A percentile compares a stretch with the other conserved stretches of the same genome.
Evolutionary conservation across 2,797 vertebrate species (phyloP).

Genomic region (Chelidonichthys spinosus): DNA sequence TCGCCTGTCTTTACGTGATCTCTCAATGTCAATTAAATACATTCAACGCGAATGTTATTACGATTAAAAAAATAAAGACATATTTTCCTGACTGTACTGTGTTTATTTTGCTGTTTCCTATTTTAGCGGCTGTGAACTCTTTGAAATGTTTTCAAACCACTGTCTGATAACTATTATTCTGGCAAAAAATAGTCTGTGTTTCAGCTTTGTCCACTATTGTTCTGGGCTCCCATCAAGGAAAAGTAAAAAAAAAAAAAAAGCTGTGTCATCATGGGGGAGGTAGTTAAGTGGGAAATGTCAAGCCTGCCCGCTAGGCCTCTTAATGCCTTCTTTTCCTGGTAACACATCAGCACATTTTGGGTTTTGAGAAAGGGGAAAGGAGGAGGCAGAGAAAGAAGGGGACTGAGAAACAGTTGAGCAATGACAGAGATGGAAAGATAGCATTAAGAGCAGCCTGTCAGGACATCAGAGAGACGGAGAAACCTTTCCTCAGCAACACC

Average conservation of each 20-base stretch:
- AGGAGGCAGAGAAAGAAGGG: conserved; percentile 39
- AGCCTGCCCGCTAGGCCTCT: conserved; percentile 56
- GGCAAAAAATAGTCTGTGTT: conserved; percentile 41
- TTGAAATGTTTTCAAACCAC: conserved; percentile 31
- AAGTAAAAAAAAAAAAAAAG: conserved; percentile 35
- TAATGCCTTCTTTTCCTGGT: conserved; percentile 63
- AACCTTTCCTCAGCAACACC: conserved; percentile 47
- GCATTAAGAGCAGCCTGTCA: conserved; percentile 10
- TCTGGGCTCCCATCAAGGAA: conserved; percentile 65
- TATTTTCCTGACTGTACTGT: conserved; percentile 11
- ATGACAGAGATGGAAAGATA: conserved; percentile 38
- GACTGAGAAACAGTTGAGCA: not conserved
- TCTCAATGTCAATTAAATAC: conserved; percentile 52
- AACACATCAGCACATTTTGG: conserved; percentile 56
- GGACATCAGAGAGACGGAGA: conserved; percentile 35
- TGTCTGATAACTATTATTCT: conserved; percentile 39
- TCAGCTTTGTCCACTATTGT: conserved; percentile 66
- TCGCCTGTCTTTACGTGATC: conserved; percentile 42
- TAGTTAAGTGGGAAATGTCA: conserved; percentile 61
- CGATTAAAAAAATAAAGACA: not conserved
- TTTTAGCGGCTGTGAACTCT: conserved; percentile 36
- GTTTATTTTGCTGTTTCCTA: conserved; percentile 39
- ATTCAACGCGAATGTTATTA: conserved; percentile 39
- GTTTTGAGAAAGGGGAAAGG: conserved; percentile 40
- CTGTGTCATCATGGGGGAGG: conserved; percentile 67